phyloP scores from a whole-genome alignment of 92 coral and sea anemone genomes.

The Bergia puertoricense region DNA sequence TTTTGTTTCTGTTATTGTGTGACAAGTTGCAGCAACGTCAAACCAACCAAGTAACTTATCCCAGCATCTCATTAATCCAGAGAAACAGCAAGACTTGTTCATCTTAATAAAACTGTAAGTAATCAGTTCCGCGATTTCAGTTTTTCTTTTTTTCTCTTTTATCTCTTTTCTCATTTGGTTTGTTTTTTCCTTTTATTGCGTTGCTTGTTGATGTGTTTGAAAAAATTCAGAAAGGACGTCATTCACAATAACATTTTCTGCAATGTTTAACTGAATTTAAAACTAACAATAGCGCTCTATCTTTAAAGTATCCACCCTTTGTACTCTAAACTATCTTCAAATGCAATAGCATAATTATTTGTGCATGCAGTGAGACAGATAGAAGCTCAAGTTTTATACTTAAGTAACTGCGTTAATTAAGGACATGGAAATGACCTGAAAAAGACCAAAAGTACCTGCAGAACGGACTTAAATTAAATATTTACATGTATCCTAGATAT shows the following conservation, averaged over 20 bases:
- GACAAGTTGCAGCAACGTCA: slow-evolving; percentile 14
- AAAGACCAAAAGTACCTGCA: neutral
- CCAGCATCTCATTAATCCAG: neutral
- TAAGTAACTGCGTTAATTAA: no score
- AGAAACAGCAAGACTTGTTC: slow-evolving; percentile 22
- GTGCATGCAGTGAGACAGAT: neutral
- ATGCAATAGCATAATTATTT: neutral
- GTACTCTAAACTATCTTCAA: no score
- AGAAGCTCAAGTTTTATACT: no score
- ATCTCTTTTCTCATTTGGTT: neutral
- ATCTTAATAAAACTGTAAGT: slow-evolving; percentile 26
- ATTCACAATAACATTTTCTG: no score
- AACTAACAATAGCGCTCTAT: neutral
- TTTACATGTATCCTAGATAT: no score
- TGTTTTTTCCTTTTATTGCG: neutral
- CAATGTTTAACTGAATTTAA: neutral
- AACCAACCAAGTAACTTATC: neutral
- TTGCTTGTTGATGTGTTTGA: neutral
- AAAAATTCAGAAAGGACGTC: slow-evolving; percentile 22
- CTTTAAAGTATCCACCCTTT: neutral
- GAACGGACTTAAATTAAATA: neutral
- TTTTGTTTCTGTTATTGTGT: neutral
- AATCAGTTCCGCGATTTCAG: slow-evolving; percentile 2
- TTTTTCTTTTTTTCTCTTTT: neutral
- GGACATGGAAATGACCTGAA: neutral